These are phyloP conservation scores for Sebastes nivosus DNA, from an alignment of 2,797 vertebrate species.

Conservation along the genomic window DNA sequence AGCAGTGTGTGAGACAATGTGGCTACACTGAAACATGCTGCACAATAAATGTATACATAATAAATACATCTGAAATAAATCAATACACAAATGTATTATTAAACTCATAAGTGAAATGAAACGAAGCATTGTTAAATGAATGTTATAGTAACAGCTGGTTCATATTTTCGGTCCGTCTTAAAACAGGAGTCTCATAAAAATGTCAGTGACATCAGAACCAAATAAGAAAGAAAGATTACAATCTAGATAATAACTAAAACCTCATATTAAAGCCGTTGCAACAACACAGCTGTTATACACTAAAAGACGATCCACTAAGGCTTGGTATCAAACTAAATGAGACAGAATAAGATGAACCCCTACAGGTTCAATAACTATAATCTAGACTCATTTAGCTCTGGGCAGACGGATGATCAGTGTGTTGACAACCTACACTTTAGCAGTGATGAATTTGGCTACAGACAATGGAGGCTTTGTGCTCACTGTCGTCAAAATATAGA, in stretches of 20 bases:
- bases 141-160: background rate
- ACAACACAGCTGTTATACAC: constrained; percentile 60
- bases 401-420: constrained; percentile 39
- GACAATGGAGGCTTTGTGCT: constrained; percentile 57
- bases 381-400: constrained; percentile 55
- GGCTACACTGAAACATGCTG: background rate
- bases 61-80: background rate
- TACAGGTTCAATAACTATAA: constrained; percentile 63
- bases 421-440: constrained; percentile 61
- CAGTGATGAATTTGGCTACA: constrained; percentile 19
- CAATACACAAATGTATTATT: background rate
- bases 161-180: background rate
- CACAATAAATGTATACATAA: background rate
- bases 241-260: constrained; percentile 30
- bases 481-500: constrained; percentile 22
- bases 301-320: background rate
- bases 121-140: background rate
- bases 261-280: constrained; percentile 48
- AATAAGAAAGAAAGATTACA: constrained; percentile 23
- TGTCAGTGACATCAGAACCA: background rate
- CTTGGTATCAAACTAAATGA: constrained; percentile 31
- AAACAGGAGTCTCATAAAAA: constrained; percentile 3
- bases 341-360: constrained; percentile 16
- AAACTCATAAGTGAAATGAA: background rate
- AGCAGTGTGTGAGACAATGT: background rate